phyloP scores from a whole-genome alignment of 2,113 vertebrate species.

The Mus pahari region DNA sequence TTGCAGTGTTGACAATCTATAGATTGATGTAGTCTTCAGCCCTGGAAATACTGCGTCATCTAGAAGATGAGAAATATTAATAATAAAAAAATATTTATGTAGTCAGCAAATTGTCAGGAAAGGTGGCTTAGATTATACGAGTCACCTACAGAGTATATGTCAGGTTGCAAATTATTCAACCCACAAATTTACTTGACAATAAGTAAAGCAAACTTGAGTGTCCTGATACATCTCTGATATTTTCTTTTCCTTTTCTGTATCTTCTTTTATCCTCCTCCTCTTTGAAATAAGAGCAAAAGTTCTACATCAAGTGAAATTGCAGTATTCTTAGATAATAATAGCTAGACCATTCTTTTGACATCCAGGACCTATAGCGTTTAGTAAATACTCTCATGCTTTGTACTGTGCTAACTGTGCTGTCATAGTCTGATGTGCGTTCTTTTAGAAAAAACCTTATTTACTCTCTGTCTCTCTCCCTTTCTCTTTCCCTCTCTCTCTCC shows the following conservation, averaged over 20 bases:
- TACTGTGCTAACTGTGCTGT: not conserved
- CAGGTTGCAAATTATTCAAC: constrained; percentile 73
- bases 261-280: not conserved
- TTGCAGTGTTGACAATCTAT: constrained; percentile 41
- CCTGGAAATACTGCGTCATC: constrained; percentile 70
- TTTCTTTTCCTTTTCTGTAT: not conserved
- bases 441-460: not conserved
- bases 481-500: too few relatives aligned
- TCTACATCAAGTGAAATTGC: not conserved
- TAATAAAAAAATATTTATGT: constrained; percentile 73
- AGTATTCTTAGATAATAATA: not conserved
- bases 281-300: constrained; percentile 19
- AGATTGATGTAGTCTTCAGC: constrained; percentile 61
- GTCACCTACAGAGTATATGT: constrained; percentile 21
- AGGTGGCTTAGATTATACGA: constrained; percentile 74
- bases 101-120: constrained; percentile 73
- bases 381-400: not conserved
- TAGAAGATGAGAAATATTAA: constrained; percentile 67
- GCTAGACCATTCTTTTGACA: not conserved
- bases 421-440: not conserved
- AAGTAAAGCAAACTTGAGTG: constrained; percentile 62
- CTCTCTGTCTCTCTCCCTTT: not conserved
- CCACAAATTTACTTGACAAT: constrained; percentile 49
- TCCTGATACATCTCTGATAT: not conserved
- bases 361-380: not conserved